A percentile compares a stretch with the other conserved stretches of the same genome.
Evolutionary conservation across 1,140 invertebrate species (phyloP).

Genomic region (Drosophila kepulauana): DNA sequence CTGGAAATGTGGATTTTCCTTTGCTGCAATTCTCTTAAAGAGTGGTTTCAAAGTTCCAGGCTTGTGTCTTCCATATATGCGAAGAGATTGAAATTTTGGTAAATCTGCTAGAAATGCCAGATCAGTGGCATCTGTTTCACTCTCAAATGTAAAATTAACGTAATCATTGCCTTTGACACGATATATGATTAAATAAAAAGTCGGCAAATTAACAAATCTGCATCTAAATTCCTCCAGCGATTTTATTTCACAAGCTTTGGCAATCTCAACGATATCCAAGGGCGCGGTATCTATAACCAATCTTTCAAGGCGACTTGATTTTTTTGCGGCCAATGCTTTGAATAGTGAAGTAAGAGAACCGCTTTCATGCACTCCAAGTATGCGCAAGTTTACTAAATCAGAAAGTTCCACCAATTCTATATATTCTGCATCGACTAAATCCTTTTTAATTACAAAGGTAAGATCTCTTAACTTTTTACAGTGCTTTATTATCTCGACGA

Average conservation of each 20-base stretch:
- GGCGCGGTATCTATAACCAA: not conserved
- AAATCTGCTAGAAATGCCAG: not conserved
- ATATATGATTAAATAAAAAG: not conserved
- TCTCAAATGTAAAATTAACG: not conserved
- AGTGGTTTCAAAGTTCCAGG: not conserved
- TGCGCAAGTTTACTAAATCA: not conserved
- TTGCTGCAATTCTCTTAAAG: not conserved
- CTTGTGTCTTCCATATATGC: not conserved
- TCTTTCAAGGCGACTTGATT: not conserved
- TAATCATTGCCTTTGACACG: not conserved
- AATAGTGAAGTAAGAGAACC: not conserved
- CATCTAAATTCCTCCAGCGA: not conserved
- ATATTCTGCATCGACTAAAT: not conserved
- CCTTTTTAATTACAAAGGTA: not conserved
- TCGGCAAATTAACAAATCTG: not conserved
- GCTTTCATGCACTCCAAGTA: not conserved
- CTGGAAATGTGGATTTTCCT: not conserved
- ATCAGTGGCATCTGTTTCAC: not conserved
- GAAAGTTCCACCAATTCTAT: not conserved
- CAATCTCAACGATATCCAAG: constrained; percentile 3
- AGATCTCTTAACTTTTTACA: not conserved
- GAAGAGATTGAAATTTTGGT: not conserved
- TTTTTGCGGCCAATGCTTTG: not conserved
- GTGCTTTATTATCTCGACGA: constrained; percentile 5
- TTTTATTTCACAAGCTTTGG: not conserved